These are phyloP conservation scores for Syngnathus rostellatus DNA, from an alignment of 2,797 vertebrate species.

Conservation along the genomic window DNA sequence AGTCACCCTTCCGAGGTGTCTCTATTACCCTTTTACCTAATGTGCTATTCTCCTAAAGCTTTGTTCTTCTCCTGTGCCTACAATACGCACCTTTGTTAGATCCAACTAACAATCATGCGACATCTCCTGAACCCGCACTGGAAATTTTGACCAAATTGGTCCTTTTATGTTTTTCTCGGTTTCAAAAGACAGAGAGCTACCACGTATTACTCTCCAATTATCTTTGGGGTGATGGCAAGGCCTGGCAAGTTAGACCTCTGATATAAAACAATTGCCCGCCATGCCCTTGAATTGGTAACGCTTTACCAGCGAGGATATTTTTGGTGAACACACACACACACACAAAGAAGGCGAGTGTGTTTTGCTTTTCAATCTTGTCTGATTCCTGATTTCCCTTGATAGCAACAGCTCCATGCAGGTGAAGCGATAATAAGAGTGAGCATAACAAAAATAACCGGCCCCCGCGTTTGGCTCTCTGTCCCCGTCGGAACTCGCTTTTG, in stretches of 20 bases:
- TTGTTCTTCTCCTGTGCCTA: conserved; percentile 21
- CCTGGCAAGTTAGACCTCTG: conserved; percentile 51
- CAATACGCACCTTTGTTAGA: conserved; percentile 2
- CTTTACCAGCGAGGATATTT: conserved; percentile 17
- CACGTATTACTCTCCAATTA: conserved; percentile 64
- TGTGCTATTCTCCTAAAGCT: conserved; percentile 34
- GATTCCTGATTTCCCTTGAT: conserved; percentile 8
- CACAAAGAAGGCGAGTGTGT: background rate
- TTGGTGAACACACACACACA: conserved; percentile 6
- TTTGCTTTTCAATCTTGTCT: background rate
- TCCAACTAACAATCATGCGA: conserved; percentile 9
- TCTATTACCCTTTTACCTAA: conserved; percentile 38
- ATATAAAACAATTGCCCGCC: conserved; percentile 34
- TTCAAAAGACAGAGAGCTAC: background rate
- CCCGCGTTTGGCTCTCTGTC: background rate
- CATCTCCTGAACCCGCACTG: conserved; percentile 33
- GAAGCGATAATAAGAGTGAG: background rate
- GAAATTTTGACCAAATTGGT: background rate
- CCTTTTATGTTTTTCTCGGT: background rate
- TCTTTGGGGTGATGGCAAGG: conserved; percentile 55
- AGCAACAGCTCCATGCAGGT: conserved; percentile 3
- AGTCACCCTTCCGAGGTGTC: conserved; percentile 47
- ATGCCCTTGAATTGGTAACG: conserved; percentile 22
- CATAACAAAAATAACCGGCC: background rate
- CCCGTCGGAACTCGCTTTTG: background rate